Base-by-base conservation (phyloP, 2,797 vertebrate genomes). In the Otolemur crassicaudatus region DNA sequence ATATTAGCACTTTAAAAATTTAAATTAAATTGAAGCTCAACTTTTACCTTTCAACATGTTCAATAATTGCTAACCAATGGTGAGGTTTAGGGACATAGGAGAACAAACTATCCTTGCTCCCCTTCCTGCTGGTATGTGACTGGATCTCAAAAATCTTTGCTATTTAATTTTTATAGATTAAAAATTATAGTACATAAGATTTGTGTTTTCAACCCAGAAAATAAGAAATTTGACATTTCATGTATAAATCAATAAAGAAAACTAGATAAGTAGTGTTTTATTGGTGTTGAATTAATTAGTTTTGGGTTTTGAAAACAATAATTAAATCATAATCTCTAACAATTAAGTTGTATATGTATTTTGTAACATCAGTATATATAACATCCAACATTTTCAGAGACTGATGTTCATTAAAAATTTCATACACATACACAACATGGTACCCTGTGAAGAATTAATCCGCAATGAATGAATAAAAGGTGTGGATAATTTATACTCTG, bases 91-190 rank as follows among this genome's bases (percentile, higher is more conserved):
- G 46, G 46, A 13, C 46, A 12, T 13, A 11, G 12, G 12, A 49
- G 46, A 49, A 49, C 46, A 12, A 12, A 49, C 2, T 49, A 49
- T 49, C 46, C 12, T 11, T 49, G 12, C 46, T 49, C 46, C 46
- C 46, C 46, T 49, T 13, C 46, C 46, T 49, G 46, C 46, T 49
- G 46, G 46, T 49, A 49, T 49, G 46, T 49, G 46, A 49, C 46
- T 49, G 23, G 87, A 58, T 82, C 27, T 88, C 31, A 73, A 75
- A 88, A 63, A 5, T 10, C 7, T 70, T 61, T 56, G 5, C 17
- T 80, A 70, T 90, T 95, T 13, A 65, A 73, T 69, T 96, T 93
- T 65, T 84, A 56, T 34, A 79, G 34, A 79, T 56, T 79, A 56
- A 79, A 56, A 56, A 0, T 79, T 67, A 29, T 46, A 88, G 2